A percentile compares a stretch with the other conserved stretches of the same genome.
phyloP scores from a whole-genome alignment of 30 jellyfish, hydroid and myxozoan species.

The Nemopilema nomurai region DNA sequence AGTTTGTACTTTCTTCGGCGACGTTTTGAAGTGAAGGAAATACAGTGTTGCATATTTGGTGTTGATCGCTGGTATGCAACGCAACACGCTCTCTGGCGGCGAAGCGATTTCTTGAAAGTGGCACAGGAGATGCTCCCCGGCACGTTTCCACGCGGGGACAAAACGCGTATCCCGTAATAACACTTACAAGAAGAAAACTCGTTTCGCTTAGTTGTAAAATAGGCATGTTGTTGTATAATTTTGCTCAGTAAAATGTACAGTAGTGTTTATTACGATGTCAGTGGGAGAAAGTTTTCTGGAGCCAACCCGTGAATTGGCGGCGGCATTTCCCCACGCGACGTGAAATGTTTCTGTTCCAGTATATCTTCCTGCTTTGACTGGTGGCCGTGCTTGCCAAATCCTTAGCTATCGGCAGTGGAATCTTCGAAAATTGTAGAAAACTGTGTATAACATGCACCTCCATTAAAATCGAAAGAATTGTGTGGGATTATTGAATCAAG shows the following conservation, averaged over 20 bases:
- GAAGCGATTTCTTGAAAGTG: not conserved
- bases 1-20: not conserved
- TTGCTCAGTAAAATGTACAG: not conserved
- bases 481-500: not conserved
- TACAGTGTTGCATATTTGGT: not conserved
- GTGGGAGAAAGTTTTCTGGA: not conserved
- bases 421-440: not conserved
- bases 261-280: not conserved
- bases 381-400: too few relatives aligned
- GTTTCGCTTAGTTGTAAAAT: not conserved
- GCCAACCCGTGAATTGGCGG: not conserved
- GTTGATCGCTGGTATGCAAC: not conserved
- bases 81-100: not conserved
- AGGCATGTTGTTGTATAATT: not conserved
- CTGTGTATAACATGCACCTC: not conserved
- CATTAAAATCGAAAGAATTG: not conserved
- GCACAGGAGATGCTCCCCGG: not conserved
- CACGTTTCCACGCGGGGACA: not conserved
- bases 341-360: too few relatives aligned
- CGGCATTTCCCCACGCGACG: too few relatives aligned
- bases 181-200: not conserved
- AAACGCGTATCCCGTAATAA: not conserved
- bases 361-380: too few relatives aligned
- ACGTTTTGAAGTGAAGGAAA: not conserved
- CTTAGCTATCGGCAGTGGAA: too few relatives aligned